Evolutionary conservation across 2,113 vertebrate species (phyloP), one percentile per base, ranked within the genome.

Genomic region (Axis porcinus): DNA sequence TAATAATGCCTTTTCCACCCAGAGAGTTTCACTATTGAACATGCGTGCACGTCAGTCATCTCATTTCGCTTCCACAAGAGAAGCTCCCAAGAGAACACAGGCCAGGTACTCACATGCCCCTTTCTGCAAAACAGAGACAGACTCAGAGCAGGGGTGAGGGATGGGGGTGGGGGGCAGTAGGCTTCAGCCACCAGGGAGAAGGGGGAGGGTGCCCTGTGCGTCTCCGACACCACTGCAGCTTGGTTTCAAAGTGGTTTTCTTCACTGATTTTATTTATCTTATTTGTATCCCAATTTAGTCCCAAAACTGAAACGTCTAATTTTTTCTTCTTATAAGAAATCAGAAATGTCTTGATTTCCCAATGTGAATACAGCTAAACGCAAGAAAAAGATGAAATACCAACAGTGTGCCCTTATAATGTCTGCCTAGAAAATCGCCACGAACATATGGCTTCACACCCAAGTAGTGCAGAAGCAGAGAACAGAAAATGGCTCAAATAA

Each of bases 1-100:
- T 97, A 97, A 96, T 97, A 97, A 98, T 94, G 96, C 47, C 92
- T 92, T 84, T 67, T 78, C 87, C n/a, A 94, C 89, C 83, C 83
- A 85, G 62, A 95, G 90, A 95, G 92, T 76, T 84, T 94, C 57
- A 83, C 92, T 64, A 92, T 21, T 92, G 64, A 95, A 43, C 28
- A 79, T 50, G 84, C 91, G 55, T 76, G 70, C 81, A 81, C 3
- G 21, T 87, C 89, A 40, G 33, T 64, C 94, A 96, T 93, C 76
- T 95, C 52, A 17, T 89, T 87, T 95, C 21, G 2, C 90, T 62
- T 89, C 95, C 76, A 70, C 74, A 70, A n/a, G 2, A 43, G 84
- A 83, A 25, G 30, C 47, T 62, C 95, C 50, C 86, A 74, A 50
- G 47, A 98, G 97, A 95, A 96, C 43, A 30, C 7, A 86, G 55